Evolutionary conservation across 2,113 vertebrate genomes (phyloP), one percentile per base, ranked within the genome.

Genomic region (Prunella himalayana): DNA sequence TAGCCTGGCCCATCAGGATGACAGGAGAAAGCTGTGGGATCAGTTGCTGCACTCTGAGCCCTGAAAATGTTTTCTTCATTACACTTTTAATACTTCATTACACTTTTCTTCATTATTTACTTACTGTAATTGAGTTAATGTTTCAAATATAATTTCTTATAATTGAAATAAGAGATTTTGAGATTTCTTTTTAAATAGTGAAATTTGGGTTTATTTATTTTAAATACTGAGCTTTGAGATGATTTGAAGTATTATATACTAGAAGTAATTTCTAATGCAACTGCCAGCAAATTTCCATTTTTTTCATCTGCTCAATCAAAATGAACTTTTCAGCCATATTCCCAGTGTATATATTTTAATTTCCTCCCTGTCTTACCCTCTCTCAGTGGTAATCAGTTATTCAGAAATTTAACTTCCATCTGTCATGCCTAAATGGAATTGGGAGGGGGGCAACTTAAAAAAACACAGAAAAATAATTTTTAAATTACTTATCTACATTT

Each of bases 321-420:
- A 57, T 73, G 47, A 93, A 93, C 57, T 92, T 93, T 90, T 90
- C 86, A 94, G 60, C 47, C 56, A 27, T 73, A 66, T 93, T 92
- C 56, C 71, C 68, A 37, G 47, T 31, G 15, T 27, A 70, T 88
- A 42, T 80, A 35, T 84, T 88, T 91, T 77, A 86, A 94, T 90
- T 92, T 92, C 45, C 15, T 91, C 16, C 44, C 23, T 37, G 24
- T 76, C 61, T 82, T 61, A 80, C 35, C 12, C 3, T 85, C 20
- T 85, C 79, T 92, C 88, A 50, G 70, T 42, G 73, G 69, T 78
- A 94, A 94, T 89, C 60, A 89, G 25, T 71, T 92, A 87, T 84
- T 71, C 89, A 82, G 31, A 86, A 84, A 63, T 91, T n/a, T 69
- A 78, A 82, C 51, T 92, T 86, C 64, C 73, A 79, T 91, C 69